Conservation (phyloP, 2,113 vertebrate genomes). For the Pterocles burchelli region DNA sequence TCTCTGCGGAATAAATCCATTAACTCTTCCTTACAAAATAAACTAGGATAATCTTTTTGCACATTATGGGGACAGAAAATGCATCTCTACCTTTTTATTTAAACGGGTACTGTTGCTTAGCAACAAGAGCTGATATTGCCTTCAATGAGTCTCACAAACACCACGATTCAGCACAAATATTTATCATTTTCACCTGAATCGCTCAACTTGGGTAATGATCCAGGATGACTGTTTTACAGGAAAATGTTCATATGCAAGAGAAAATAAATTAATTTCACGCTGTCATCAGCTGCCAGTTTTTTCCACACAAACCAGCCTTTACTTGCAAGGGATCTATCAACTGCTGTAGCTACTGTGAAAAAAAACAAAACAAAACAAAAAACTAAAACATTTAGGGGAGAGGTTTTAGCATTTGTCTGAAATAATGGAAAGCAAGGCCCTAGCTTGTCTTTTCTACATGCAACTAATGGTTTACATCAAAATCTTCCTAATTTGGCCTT, state of each 20-base stretch:
- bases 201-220: background rate
- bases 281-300: background rate
- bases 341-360: background rate
- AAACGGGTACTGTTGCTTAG: background rate
- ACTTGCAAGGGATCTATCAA: background rate
- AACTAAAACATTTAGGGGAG: background rate
- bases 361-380: background rate
- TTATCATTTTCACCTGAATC: background rate
- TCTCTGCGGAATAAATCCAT: background rate
- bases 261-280: background rate
- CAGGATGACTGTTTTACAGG: background rate
- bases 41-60: background rate
- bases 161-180: background rate
- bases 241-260: background rate
- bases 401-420: background rate
- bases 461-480: background rate
- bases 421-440: background rate
- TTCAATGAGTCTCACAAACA: background rate
- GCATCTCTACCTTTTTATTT: background rate
- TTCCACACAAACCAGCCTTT: background rate
- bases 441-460: background rate
- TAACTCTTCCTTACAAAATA: background rate
- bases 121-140: background rate
- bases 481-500: background rate
- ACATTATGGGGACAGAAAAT: background rate